phyloP scores from a whole-genome alignment of 2,888 invertebrate species.

The Hipparchia semele region DNA sequence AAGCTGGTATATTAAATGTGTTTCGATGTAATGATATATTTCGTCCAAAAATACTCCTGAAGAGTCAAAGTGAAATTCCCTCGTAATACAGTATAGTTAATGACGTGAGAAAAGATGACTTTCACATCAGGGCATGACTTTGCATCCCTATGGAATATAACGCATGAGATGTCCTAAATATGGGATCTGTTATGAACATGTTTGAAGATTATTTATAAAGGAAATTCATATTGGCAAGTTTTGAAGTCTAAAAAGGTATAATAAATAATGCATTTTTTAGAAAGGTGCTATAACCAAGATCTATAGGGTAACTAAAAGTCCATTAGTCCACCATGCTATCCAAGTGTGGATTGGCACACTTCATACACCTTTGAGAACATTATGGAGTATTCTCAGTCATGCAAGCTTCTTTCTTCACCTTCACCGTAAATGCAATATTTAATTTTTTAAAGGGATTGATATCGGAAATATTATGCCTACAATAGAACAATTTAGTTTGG shows the following conservation, averaged over 20 bases:
- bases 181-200: neutral
- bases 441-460: too few species aligned
- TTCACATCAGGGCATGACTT: constrained; percentile 6
- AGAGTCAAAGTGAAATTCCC: neutral
- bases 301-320: too few species aligned
- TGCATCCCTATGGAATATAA: neutral
- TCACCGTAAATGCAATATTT: too few species aligned
- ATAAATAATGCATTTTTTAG: neutral
- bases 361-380: too few species aligned
- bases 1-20: too few species aligned
- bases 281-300: neutral
- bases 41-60: neutral
- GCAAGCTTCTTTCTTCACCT: too few species aligned
- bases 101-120: constrained; percentile 7
- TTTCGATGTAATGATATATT: too few species aligned
- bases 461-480: too few species aligned
- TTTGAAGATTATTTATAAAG: neutral
- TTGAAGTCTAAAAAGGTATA: neutral
- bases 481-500: too few species aligned
- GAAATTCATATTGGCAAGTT: neutral
- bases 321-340: too few species aligned
- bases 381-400: too few species aligned
- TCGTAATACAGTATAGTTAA: constrained; percentile 3
- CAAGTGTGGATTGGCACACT: too few species aligned
- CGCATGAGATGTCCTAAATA: neutral